Percentiles rank a stretch among this genome's conserved stretches.
These are phyloP conservation scores for Zaprionus tsacasi DNA, from an alignment of 1,140 invertebrate genomes.

Conservation along the genomic window DNA sequence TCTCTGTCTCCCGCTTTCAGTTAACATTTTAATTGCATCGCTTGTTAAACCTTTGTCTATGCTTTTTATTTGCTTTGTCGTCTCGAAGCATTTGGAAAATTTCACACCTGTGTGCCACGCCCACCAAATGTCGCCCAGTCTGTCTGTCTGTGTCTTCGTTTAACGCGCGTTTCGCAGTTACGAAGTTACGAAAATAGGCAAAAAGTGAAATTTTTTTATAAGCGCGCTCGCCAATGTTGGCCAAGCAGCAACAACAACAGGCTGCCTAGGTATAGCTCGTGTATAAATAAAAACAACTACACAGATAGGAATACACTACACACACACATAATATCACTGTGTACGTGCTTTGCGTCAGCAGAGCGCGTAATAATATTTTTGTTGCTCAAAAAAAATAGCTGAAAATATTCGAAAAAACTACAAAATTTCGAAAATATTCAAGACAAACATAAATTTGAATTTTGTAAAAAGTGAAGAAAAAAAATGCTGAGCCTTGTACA, in stretches of 20 bases:
- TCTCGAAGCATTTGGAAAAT: slow-evolving; percentile 33
- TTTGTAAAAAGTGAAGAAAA: too few relatives aligned
- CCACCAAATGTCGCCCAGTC: slow-evolving; percentile 17
- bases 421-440: slow-evolving; percentile 25
- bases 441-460: not conserved
- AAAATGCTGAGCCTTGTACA: slow-evolving; percentile 41
- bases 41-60: slow-evolving; percentile 4
- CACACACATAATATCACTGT: slow-evolving; percentile 35
- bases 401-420: slow-evolving; percentile 52
- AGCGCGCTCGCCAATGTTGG: slow-evolving; percentile 42
- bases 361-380: slow-evolving; percentile 49
- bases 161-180: slow-evolving; percentile 32
- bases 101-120: slow-evolving; percentile 69
- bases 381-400: slow-evolving; percentile 37
- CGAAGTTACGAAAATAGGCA: slow-evolving; percentile 65
- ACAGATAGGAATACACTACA: slow-evolving; percentile 17
- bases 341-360: slow-evolving; percentile 77
- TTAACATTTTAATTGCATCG: slow-evolving; percentile 20
- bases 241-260: slow-evolving; percentile 33
- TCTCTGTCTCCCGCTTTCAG: not conserved
- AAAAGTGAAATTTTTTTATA: slow-evolving; percentile 78
- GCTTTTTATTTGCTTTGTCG: slow-evolving; percentile 4
- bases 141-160: slow-evolving; percentile 28
- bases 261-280: slow-evolving; percentile 41
- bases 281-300: slow-evolving; percentile 51